Conservation (phyloP, 2,113 vertebrate genomes). For the Phodopus roborovskii region DNA sequence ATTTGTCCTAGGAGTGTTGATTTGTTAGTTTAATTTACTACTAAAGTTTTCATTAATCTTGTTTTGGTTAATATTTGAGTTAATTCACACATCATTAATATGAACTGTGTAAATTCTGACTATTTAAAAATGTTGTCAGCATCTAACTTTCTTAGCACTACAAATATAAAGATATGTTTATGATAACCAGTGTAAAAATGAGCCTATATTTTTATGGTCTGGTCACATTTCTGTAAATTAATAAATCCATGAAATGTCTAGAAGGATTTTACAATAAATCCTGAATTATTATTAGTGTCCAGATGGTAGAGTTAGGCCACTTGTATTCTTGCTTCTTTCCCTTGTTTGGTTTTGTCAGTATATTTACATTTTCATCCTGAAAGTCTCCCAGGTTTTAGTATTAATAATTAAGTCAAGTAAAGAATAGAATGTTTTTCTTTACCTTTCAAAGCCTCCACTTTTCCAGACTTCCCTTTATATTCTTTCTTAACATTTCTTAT, state of each 20-base stretch:
- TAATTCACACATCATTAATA: background rate
- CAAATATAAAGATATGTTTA: conserved; percentile 9
- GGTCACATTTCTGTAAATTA: background rate
- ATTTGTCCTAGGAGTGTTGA: background rate
- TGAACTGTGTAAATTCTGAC: background rate
- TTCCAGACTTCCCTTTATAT: conserved; percentile 89
- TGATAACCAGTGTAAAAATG: background rate
- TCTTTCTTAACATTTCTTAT: conserved; percentile 91
- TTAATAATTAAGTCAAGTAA: background rate
- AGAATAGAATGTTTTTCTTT: conserved; percentile 15
- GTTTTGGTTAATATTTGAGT: background rate
- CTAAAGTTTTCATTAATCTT: background rate
- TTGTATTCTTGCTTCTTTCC: background rate
- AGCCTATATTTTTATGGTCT: background rate
- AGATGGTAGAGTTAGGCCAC: background rate
- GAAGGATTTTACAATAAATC: background rate
- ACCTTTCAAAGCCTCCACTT: conserved; percentile 93
- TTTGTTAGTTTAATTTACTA: background rate
- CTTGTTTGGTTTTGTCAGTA: background rate
- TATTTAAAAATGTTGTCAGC: background rate
- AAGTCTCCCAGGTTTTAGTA: background rate
- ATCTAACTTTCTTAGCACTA: background rate
- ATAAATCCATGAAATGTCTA: background rate
- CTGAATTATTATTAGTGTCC: background rate
- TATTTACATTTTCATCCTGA: background rate